Evolutionary conservation across 2,797 vertebrate genomes (phyloP), one percentile per base, ranked within the genome.

Genomic region (Acanthurus lineatus): DNA sequence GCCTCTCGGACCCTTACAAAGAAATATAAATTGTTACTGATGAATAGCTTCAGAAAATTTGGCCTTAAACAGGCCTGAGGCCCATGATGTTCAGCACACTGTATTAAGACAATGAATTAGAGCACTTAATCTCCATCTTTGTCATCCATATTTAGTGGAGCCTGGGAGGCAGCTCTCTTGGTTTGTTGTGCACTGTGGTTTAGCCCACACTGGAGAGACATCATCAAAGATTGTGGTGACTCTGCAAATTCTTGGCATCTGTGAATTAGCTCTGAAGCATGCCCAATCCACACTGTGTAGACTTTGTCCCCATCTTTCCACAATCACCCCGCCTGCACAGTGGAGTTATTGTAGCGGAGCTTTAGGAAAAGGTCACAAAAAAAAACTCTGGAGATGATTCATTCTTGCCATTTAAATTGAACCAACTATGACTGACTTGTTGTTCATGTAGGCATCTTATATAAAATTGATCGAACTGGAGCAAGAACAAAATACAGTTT

Each of bases 1-100:
- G 84, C 95, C 95, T 25, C 76, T 87, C 5, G 85, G 90, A 84
- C 95, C 95, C 95, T 95, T 3, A 20, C 42, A 81, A 69, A 82
- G 38, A 76, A 67, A 73, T 12, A 10, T 57, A 51, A 72, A 17
- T 19, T 22, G 49, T 73, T 53, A 86, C 10, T 62, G 61, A 76
- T 67, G 53, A 77, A 47, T 45, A 73, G 22, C 61, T 73, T 49
- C 25, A 53, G 63, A 73, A 63, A 58, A 60, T 17, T 1, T 62
- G 69, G 70, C 66, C 53, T 83, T 80, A 54, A 71, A 73, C 20
- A 53, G 47, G 54, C 63, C 49, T 1, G 14, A 57, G 25, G 48
- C 59, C 11, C 5, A 73, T 44, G n/a, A 54, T 72, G 28, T 86
- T 73, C 62, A 58, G 65, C 49, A 69, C 40, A 42, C 40, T 9